phyloP scores from a whole-genome alignment of 2,888 invertebrate species.

The Dusona sp. region DNA sequence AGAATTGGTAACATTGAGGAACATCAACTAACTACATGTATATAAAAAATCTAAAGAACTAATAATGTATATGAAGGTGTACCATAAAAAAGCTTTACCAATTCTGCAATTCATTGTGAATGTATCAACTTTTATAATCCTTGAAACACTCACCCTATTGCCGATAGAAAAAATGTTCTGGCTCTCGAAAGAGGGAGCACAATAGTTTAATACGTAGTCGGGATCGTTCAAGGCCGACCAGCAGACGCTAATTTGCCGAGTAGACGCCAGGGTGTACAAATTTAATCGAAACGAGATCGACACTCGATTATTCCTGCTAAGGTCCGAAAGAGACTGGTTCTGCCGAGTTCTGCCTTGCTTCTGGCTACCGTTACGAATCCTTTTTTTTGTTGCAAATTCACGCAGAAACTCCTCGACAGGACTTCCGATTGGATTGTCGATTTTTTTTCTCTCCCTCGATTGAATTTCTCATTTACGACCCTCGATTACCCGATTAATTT shows the following conservation, averaged over 20 bases:
- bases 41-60: not conserved
- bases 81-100: not conserved
- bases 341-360: not conserved
- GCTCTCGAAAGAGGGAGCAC: conserved; percentile 1
- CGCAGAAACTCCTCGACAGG: conserved; percentile 21
- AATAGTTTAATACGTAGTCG: conserved; percentile 36
- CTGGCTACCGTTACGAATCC: conserved; percentile 15
- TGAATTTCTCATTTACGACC: conserved; percentile 31
- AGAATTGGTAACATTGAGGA: conserved; percentile 25
- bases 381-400: not conserved
- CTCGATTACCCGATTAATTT: conserved; percentile 55
- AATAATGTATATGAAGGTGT: not conserved
- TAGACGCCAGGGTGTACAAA: conserved; percentile 60
- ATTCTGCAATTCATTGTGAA: not conserved
- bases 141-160: not conserved
- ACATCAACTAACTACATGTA: not conserved
- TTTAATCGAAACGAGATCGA: conserved; percentile 80
- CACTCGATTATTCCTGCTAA: conserved; percentile 80
- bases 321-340: conserved; percentile 50
- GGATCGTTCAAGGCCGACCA: conserved; percentile 38
- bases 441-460: conserved; percentile 20
- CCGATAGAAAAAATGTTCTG: conserved; percentile 9
- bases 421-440: conserved; percentile 61
- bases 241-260: conserved; percentile 56
- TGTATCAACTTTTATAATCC: not conserved